Evolutionary conservation across 2,113 vertebrate genomes (phyloP).

Genomic region (Lophura nycthemera): DNA sequence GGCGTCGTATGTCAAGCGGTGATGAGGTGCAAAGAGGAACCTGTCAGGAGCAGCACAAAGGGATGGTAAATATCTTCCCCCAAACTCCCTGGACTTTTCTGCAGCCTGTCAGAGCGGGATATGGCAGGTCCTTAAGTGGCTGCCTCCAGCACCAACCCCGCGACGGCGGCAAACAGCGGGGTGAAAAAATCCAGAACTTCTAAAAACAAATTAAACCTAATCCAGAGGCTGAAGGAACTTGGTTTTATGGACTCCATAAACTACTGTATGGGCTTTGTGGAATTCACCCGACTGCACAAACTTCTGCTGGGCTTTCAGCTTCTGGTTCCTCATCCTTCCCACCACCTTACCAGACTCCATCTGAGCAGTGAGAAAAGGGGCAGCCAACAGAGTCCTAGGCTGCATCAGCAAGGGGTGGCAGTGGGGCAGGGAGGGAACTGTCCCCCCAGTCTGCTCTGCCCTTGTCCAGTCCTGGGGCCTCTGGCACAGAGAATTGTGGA

Average conservation of each 20-base stretch:
- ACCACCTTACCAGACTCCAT: fast-evolving
- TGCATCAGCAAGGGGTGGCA: background rate
- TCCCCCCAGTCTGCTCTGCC: background rate
- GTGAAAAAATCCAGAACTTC: background rate
- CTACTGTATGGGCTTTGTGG: background rate
- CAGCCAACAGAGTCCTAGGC: too few species aligned
- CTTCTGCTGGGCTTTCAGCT: background rate
- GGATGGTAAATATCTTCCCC: conserved; percentile 32
- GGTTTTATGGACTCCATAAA: background rate
- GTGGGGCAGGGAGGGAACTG: background rate
- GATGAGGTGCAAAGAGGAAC: conserved; percentile 65
- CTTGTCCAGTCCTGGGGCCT: background rate
- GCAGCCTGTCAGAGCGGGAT: conserved; percentile 41
- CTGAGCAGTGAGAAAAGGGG: fast-evolving
- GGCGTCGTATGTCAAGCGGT: background rate
- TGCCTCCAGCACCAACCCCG: background rate
- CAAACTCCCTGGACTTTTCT: background rate
- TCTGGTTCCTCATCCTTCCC: background rate
- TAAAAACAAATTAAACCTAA: background rate
- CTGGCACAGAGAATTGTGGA: background rate
- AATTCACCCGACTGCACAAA: background rate
- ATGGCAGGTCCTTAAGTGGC: background rate
- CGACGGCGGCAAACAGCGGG: background rate
- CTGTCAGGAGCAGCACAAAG: conserved; percentile 43
- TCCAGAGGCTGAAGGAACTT: background rate